phyloP scores from a whole-genome alignment of 2,113 vertebrate species.

The Anhinga rufa region DNA sequence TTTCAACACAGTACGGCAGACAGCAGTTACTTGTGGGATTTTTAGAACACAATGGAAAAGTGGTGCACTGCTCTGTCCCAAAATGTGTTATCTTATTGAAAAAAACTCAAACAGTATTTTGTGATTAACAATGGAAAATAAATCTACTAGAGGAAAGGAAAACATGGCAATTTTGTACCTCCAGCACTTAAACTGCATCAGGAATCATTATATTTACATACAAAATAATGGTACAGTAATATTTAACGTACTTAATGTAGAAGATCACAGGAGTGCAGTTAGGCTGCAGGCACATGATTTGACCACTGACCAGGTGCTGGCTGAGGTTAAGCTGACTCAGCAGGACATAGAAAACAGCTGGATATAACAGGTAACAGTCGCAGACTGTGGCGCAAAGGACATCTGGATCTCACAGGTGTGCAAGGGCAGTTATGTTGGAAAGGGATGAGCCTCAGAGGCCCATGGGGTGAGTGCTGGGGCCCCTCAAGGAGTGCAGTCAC shows the following conservation, averaged over 20 bases:
- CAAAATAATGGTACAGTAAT: background rate
- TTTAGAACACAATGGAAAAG: background rate
- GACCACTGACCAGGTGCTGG: background rate
- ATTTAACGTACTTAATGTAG: background rate
- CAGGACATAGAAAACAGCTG: background rate
- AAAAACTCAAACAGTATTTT: background rate
- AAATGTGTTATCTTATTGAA: background rate
- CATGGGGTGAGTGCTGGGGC: accelerated
- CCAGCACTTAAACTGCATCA: background rate
- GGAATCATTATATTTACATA: background rate
- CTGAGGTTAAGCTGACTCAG: background rate
- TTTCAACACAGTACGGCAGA: background rate
- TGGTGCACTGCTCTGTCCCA: background rate
- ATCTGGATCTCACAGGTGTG: background rate
- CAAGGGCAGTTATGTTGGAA: background rate
- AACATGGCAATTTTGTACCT: background rate
- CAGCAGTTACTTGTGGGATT: background rate
- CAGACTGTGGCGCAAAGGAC: accelerated
- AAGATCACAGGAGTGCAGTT: background rate
- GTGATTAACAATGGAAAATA: background rate
- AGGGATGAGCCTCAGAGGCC: background rate
- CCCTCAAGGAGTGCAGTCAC: accelerated
- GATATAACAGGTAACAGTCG: too few species aligned
- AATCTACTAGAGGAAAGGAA: background rate
- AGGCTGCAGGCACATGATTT: background rate